Base-by-base conservation (phyloP, 2,113 vertebrate species). In the Nycticryphes semicollaris region DNA sequence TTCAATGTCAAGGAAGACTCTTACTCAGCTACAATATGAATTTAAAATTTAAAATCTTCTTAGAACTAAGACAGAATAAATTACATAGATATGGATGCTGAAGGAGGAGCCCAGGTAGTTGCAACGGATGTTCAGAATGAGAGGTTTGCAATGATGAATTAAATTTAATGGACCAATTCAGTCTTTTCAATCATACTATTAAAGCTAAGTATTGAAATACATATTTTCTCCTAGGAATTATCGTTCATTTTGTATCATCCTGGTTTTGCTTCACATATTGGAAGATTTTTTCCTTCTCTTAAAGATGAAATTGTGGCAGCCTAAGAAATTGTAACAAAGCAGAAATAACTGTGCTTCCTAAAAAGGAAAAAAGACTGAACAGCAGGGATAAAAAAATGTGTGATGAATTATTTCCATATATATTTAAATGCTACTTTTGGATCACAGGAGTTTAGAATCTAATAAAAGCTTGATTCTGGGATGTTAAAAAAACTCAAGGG, bases 121-220 rank as follows among this genome's bases (percentile, higher is more conserved):
- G 75, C 51, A 87, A 47, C 53, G 64, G 80, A 53, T 87, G 24
- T 95, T 96, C 91, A 87, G 51, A 94, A 72, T 67, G 74, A 97
- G 95, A 89, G 43, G 53, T 95, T 85, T 91, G 74, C 21, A 80
- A 86, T 66, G 89, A 85, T 94, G 57, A 96, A 97, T 94, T 75
- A 95, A 90, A 93, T 91, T 92, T 96, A 94, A 94, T 95, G 84
- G 89, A 33, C 45, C 67, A 72, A 68, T 96, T 97, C 92, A 92
- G 63, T 94, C 83, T 94, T 96, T 94, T 96, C 95, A 93, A 57
- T 97, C 92, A 91, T 70, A 81, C 54, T 90, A 76, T 93, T 96
- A 89, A 96, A 90, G 27, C 74, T 96, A 85, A 93, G 56, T 92
- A 68, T 89, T 96, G 92, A 97, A 97, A 98, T 89, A 24, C 54